A percentile compares a stretch with the other conserved stretches of the same genome.
These are phyloP conservation scores for Tapirus terrestris DNA, from an alignment of 2,113 vertebrate genomes.

Conservation along the genomic window DNA sequence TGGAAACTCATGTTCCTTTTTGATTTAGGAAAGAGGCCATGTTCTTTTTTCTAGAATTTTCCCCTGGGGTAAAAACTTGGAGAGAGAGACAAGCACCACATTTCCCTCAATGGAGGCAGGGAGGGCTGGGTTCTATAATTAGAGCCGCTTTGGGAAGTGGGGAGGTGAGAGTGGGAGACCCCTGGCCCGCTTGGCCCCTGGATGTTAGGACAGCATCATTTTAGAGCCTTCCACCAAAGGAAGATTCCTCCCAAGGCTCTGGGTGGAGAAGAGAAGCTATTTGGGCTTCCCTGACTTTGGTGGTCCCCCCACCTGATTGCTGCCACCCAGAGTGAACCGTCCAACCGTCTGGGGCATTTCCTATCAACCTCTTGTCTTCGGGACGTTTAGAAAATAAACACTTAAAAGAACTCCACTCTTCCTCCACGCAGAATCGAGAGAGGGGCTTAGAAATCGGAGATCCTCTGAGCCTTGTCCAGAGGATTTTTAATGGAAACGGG, in stretches of 20 bases:
- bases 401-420: background rate
- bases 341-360: accelerated
- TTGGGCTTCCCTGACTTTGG: no score
- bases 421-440: background rate
- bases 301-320: no score
- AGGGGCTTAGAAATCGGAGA: background rate
- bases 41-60: background rate
- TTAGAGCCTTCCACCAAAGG: accelerated
- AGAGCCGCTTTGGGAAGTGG: background rate
- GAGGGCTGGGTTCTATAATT: background rate
- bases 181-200: accelerated
- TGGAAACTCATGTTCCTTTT: constrained; percentile 43
- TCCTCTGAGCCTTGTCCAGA: no score
- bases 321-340: background rate
- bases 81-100: background rate
- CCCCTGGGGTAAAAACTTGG: background rate
- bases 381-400: background rate
- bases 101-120: background rate
- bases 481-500: no score
- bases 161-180: accelerated
- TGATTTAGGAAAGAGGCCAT: constrained; percentile 49
- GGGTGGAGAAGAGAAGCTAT: background rate
- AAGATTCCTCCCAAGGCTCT: accelerated
- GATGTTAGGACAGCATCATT: accelerated
- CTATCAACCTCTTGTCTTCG: no score